Evolutionary conservation across 2,888 invertebrate genomes (phyloP), one percentile per base, ranked within the genome.

Genomic region (Nineta flava): DNA sequence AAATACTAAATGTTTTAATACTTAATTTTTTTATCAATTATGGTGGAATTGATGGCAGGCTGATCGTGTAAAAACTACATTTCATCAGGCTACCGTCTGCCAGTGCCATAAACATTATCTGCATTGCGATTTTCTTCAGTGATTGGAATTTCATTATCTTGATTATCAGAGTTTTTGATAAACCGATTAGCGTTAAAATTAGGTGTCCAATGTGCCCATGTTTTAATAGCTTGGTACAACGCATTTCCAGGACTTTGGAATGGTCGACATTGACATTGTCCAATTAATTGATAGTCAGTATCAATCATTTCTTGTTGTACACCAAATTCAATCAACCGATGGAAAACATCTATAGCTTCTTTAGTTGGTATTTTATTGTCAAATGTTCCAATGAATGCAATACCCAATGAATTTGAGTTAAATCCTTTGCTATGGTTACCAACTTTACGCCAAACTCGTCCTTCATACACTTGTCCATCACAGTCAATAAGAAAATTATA

Each of bases 401-500:
- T 70, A n/a, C 74, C 75, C 9, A 65, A 35, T 15, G 48, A 66
- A 48, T 60, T 63, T 35, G 55, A 61, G 56, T 78, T 77, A 54
- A 73, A 77, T 31, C 69, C 65, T 49, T 63, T 60, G 1, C 75
- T 71, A 53, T 76, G 76, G 1, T 73, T 70, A 1, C 76, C 76
- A 50, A 70, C 65, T 1, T 64, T 60, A 2, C 64, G 64, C 76
- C 76, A 77, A 1, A 76, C 75, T 49, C 71, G 61, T 6, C 76
- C 77, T 60, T 76, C 72, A 55, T 75, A 77, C 1, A 72, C 62
- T 42, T 69, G 71, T 17, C 75, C 75, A 59, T 76, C 76, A 12
- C 71, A 70, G 26, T 76, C 75, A 48, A 77, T 63, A 10, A 77
- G 54, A 54, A 76, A 77, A 56, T 74, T 77, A 54, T 73, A 74